phyloP scores from a whole-genome alignment of 2,797 vertebrate genomes.

The Coranthus polyacanthus region DNA sequence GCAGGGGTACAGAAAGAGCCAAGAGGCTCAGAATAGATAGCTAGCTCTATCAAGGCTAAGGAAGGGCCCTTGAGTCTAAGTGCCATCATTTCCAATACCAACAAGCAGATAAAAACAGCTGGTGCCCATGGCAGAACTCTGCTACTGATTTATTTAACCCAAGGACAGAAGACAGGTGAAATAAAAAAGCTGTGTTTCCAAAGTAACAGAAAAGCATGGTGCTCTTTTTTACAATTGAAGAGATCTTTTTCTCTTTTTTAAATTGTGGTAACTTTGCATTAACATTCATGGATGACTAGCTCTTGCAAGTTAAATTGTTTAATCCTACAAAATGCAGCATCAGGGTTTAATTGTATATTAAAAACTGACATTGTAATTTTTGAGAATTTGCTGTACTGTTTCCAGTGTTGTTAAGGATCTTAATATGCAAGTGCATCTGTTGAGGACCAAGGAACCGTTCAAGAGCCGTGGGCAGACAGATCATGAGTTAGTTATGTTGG shows the following conservation, averaged over 20 bases:
- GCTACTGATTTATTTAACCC: constrained; percentile 70
- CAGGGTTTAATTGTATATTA: constrained; percentile 10
- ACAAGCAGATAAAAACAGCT: constrained; percentile 72
- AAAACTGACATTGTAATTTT: neutral
- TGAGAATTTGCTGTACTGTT: neutral
- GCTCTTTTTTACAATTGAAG: constrained; percentile 19
- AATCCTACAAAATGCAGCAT: neutral
- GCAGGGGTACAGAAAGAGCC: constrained; percentile 62
- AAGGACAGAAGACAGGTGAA: constrained; percentile 63
- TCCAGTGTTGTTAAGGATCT: neutral
- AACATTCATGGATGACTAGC: constrained; percentile 16
- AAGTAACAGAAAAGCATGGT: constrained; percentile 36
- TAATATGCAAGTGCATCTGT: constrained; percentile 15
- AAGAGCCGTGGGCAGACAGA: neutral
- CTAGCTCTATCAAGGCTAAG: constrained; percentile 67
- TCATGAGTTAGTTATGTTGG: constrained; percentile 21
- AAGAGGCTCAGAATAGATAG: constrained; percentile 70
- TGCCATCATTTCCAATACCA: constrained; percentile 74
- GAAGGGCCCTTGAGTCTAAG: constrained; percentile 70
- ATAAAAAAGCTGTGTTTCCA: constrained; percentile 44
- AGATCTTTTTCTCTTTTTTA: constrained; percentile 10
- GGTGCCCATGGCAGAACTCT: constrained; percentile 61
- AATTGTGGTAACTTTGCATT: neutral
- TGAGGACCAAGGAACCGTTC: constrained; percentile 5
- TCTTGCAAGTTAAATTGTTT: constrained; percentile 17